A percentile compares a stretch with the other conserved stretches of the same genome.
These are phyloP conservation scores for Erethizon dorsatum DNA, from an alignment of 2,797 vertebrate species.

Conservation along the genomic window DNA sequence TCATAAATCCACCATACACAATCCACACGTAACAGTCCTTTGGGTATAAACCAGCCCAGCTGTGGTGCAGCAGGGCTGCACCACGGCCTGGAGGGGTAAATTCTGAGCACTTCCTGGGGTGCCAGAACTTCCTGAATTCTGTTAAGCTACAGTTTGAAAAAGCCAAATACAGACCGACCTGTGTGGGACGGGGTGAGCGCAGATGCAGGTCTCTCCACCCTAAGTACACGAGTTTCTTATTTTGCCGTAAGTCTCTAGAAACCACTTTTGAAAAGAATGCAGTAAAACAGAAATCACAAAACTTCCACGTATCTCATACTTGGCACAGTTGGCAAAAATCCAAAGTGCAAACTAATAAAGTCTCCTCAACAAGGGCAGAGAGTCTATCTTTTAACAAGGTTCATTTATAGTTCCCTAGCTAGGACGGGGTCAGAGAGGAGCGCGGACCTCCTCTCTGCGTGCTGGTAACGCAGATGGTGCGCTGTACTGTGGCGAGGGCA, in stretches of 20 bases:
- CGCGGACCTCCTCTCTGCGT: background rate
- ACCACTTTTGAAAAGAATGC: background rate
- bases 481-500: background rate
- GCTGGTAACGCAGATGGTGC: too few species aligned
- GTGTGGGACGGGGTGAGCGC: background rate
- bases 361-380: background rate
- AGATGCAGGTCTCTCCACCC: background rate
- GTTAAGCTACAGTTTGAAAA: background rate
- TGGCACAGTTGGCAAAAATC: background rate
- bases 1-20: background rate
- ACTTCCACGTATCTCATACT: background rate
- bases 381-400: background rate
- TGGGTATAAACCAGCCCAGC: background rate
- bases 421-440: background rate
- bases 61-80: background rate
- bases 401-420: background rate
- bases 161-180: background rate
- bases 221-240: background rate
- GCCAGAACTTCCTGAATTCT: background rate
- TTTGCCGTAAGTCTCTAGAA: background rate
- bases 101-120: background rate
- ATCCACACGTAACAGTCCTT: background rate
- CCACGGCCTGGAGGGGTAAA: background rate
- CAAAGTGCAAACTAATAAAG: conserved; percentile 12
- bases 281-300: background rate